Percentiles rank a stretch among this genome's conserved stretches.
Conservation (phyloP, 2,113 vertebrate genomes). For the Myocastor coypus region DNA sequence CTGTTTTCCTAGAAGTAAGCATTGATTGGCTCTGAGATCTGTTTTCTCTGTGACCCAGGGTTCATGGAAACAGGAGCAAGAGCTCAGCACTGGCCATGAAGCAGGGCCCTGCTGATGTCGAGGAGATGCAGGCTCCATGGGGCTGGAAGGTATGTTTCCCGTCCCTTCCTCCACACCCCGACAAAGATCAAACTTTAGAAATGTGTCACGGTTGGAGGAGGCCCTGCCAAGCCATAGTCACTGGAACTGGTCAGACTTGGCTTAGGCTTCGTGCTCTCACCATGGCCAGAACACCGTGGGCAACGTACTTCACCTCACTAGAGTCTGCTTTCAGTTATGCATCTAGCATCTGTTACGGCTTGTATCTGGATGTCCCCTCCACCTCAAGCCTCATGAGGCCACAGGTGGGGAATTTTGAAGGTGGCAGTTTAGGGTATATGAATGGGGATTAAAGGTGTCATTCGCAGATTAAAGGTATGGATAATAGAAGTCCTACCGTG, state of each 20-base stretch:
- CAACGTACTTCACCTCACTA: neutral
- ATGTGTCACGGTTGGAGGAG: neutral
- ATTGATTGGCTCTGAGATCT: constrained; percentile 52
- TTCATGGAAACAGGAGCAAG: neutral
- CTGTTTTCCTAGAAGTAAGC: constrained; percentile 64
- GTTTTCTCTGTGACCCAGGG: constrained; percentile 42
- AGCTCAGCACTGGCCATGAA: constrained; percentile 1
- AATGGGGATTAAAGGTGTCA: neutral
- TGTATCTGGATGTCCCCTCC: neutral
- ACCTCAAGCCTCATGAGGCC: neutral
- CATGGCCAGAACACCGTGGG: neutral
- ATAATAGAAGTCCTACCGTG: neutral
- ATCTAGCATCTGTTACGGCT: neutral
- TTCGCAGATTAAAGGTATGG: neutral
- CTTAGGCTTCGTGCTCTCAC: neutral
- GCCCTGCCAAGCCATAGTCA: neutral
- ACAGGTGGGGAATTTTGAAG: neutral
- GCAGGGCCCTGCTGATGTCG: neutral
- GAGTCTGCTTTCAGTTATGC: neutral
- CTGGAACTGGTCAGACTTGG: neutral
- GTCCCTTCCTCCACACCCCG: neutral
- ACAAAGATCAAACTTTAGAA: constrained; percentile 19
- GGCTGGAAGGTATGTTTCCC: neutral
- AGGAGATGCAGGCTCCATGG: neutral
- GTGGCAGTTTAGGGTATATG: neutral